These are phyloP conservation scores for Aricia artaxerxes DNA, from an alignment of 2,888 invertebrate genomes.

Conservation along the genomic window DNA sequence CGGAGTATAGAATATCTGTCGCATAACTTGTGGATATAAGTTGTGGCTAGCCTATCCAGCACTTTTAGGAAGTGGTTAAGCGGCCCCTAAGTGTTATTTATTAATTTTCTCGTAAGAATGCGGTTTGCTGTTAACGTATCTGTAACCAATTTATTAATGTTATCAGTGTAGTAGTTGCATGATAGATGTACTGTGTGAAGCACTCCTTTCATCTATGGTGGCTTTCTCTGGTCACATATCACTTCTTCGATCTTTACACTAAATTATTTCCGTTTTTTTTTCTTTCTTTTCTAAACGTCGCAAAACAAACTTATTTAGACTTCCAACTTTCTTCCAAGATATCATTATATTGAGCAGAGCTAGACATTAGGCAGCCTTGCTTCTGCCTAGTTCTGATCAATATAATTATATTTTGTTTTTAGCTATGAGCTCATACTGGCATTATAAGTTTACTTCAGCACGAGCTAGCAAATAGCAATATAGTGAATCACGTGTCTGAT, in stretches of 20 bases:
- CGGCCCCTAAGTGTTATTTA: neutral
- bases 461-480: neutral
- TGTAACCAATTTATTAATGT: constrained; percentile 52
- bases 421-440: neutral
- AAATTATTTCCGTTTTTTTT: constrained; percentile 30
- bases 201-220: constrained; percentile 49
- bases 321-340: too few species aligned
- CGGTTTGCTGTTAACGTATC: constrained; percentile 6
- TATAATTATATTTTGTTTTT: too few species aligned
- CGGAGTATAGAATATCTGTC: too few species aligned
- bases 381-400: too few species aligned
- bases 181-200: constrained; percentile 57
- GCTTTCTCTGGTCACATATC: constrained; percentile 40
- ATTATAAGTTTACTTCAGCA: neutral
- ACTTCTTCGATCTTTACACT: constrained; percentile 36
- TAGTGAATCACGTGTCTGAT: neutral
- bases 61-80: too few species aligned
- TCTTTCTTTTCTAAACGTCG: neutral
- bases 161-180: constrained; percentile 68
- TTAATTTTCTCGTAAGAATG: neutral
- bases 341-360: too few species aligned
- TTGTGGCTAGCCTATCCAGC: too few species aligned
- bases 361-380: too few species aligned
- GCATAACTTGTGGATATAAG: too few species aligned
- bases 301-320: neutral